Evolutionary conservation across 2,888 invertebrate genomes (phyloP), one percentile per base, ranked within the genome.

Genomic region (Drosophila eohydei): DNA sequence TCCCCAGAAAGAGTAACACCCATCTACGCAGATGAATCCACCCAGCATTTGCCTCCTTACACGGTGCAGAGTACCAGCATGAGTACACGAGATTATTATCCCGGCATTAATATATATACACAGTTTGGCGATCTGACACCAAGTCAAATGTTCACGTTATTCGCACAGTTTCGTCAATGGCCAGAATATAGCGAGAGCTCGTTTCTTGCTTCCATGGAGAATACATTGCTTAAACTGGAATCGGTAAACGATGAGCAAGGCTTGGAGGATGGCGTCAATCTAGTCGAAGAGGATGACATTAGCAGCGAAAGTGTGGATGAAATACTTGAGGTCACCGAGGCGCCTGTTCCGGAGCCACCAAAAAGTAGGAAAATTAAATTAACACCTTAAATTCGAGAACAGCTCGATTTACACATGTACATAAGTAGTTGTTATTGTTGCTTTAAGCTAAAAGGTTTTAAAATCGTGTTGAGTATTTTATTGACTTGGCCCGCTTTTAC

Each of bases 81-180:
- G 76, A 90, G 74, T 38, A 82, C 75, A 3, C 70, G 69, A 0
- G 85, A 92, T 76, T 92, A 80, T 58, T 91, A 78, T 76, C 94
- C 94, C 7, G 94, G 95, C 74, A 94, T 95, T 80, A 95, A 94
- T 64, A 96, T 97, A 78, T 96, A 94, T 87, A 96, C 96, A 0
- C 94, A 95, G 91, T 96, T 96, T 90, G 95, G 95, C 0, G 95
- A 96, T 82, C 93, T 97, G 8, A 94, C 91, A 51, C 94, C 96
- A 0, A 86, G 91, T 51, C 94, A 96, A 91, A 94, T 96, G 84
- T 86, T 96, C 14, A 94, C 95, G 11, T 91, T 97, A 3, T 97
- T 95, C 86, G 94, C 94, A 82, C 93, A 94, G 92, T 95, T 94
- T 74, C 90, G 91, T 0, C 80, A 82, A 32, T 95, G 95, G 95